Base-by-base conservation (phyloP, 2,888 invertebrate genomes). In the Perdita meconis region DNA sequence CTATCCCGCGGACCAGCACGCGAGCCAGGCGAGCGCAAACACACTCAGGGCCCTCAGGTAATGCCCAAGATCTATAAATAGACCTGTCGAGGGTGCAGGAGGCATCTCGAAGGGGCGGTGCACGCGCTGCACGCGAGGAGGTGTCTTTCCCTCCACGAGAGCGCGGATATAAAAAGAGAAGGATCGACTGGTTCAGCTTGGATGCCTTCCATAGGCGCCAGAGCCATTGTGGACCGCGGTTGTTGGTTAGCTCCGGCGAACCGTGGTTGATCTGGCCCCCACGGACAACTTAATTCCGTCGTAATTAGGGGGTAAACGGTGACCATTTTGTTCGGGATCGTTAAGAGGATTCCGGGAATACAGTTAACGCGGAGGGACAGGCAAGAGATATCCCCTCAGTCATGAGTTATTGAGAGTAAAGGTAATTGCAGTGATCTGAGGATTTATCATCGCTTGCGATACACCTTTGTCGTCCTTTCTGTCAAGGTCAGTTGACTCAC, bases 21-120 rank as follows among this genome's bases (percentile, higher is more conserved):
- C 63, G 61, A 34, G 57, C n/a, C 30, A 34, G n/a, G 19, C 74
- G 53, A 47, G 50, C 71, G 53, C 74, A 72, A 68, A 67, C 69
- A 74, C 78, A 69, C 71, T 60, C 59, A 66, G 73, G 61, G n/a
- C n/a, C 61, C 59, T 78, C 86, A 85, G 85, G 86, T 88, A 88
- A 89, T 89, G 86, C 66, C 71, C 80, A 64, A 71, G 80, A 81
- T 83, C 86, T 86, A 86, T 86, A 86, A 86, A 86, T 86, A 86
- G 84, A 82, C 69, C 68, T 56, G 67, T 72, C 76, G 72, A 73
- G 76, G 81, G 82, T 79, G 81, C 71, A 79, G 77, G 64, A 73
- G 75, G 68, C 72, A 68, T 66, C 78, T 22, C 65, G 71, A 77
- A 70, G 68, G 77, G 63, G 74, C 76, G 78, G 71, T 65, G 71